These are phyloP conservation scores for Leptatherina wallacei DNA, from an alignment of 2,797 vertebrate species.

Conservation along the genomic window DNA sequence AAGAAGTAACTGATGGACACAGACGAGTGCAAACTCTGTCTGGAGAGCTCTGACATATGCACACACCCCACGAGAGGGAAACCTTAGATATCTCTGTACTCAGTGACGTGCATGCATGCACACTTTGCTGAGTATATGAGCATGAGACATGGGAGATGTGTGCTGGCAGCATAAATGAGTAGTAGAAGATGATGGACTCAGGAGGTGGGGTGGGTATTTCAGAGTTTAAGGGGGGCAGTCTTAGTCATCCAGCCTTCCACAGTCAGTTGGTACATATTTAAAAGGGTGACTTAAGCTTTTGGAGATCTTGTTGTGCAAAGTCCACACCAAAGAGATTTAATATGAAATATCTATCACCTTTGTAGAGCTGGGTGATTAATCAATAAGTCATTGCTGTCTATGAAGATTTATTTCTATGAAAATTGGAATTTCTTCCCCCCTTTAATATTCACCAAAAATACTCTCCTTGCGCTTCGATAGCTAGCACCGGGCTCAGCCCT, in stretches of 20 bases:
- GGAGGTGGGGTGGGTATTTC: not conserved
- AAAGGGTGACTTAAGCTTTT: not conserved
- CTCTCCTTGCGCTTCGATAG: too few species aligned
- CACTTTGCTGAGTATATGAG: conserved; percentile 56
- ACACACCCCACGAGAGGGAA: conserved; percentile 63
- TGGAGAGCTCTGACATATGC: conserved; percentile 49
- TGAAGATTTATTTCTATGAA: too few species aligned
- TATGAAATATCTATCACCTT: not conserved
- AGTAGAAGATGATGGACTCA: conserved; percentile 5
- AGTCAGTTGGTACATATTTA: conserved; percentile 7
- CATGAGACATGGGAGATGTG: conserved; percentile 58
- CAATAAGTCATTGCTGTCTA: too few species aligned
- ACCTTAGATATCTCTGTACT: conserved; percentile 61
- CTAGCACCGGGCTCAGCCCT: too few species aligned
- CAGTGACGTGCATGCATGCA: conserved; percentile 36
- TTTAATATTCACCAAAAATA: too few species aligned
- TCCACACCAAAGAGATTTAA: not conserved
- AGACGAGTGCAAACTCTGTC: conserved; percentile 52
- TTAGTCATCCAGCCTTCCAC: conserved; percentile 8
- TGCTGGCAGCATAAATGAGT: conserved; percentile 27
- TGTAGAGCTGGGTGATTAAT: too few species aligned
- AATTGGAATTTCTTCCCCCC: too few species aligned
- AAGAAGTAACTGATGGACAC: conserved; percentile 35
- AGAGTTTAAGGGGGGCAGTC: conserved; percentile 9
- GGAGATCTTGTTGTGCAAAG: not conserved